phyloP scores from a whole-genome alignment of 2,888 invertebrate genomes.

The Thymelicus acteon region DNA sequence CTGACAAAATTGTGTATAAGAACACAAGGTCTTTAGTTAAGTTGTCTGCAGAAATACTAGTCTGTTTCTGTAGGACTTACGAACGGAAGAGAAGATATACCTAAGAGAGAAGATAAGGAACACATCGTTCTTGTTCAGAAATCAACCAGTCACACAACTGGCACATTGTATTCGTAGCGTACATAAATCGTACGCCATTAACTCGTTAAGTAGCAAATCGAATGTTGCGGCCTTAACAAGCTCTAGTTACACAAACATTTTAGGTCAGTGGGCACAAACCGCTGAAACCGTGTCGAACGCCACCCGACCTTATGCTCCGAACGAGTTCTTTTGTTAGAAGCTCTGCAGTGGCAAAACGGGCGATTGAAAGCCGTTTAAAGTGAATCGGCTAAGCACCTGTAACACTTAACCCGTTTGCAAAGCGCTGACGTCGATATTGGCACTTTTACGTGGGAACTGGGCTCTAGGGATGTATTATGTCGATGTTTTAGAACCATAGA shows the following conservation, averaged over 20 bases:
- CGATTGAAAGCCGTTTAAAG: slow-evolving; percentile 49
- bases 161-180: not conserved
- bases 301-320: slow-evolving; percentile 34
- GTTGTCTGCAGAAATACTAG: no score
- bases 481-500: slow-evolving; percentile 29
- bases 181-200: not conserved
- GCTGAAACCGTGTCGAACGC: slow-evolving; percentile 35
- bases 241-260: slow-evolving; percentile 22
- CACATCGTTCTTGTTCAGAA: not conserved
- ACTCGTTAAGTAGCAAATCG: not conserved
- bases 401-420: slow-evolving; percentile 73
- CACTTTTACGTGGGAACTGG: slow-evolving; percentile 58
- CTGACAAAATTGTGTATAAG: no score
- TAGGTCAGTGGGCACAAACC: slow-evolving; percentile 35
- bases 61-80: no score
- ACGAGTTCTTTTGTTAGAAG: slow-evolving; percentile 35
- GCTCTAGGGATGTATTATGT: slow-evolving; percentile 40
- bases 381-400: slow-evolving; percentile 53
- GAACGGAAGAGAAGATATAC: no score
- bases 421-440: slow-evolving; percentile 68
- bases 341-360: slow-evolving; percentile 36
- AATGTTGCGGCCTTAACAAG: not conserved
- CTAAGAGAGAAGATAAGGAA: no score
- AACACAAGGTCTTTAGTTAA: no score
- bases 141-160: not conserved